Conservation (phyloP, 2,113 vertebrate genomes). For the Mandrillus leucophaeus region DNA sequence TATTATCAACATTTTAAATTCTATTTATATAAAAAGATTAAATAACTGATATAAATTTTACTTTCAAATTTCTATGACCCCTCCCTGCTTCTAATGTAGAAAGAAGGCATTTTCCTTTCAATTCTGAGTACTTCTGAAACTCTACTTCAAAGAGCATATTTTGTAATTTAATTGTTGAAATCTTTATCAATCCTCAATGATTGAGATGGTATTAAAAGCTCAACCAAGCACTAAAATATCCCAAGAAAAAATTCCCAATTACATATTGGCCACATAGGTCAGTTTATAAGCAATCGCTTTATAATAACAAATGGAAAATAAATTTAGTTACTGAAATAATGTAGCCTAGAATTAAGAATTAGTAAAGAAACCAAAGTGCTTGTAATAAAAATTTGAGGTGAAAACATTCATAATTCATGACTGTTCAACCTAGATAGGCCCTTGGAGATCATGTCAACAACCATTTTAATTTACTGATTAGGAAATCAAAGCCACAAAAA, state of each 20-base stretch:
- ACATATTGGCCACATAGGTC: not conserved
- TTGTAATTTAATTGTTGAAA: not conserved
- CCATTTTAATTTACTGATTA: not conserved
- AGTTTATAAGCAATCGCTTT: not conserved
- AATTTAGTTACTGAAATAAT: not conserved
- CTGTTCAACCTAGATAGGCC: not conserved
- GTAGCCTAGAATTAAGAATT: not conserved
- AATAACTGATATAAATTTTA: not conserved
- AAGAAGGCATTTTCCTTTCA: not conserved
- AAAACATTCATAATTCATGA: not conserved
- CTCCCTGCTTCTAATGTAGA: not conserved
- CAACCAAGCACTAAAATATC: not conserved
- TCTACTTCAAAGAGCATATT: not conserved
- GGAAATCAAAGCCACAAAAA: not conserved
- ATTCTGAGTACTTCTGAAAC: not conserved
- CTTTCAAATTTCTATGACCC: not conserved
- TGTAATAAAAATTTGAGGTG: not conserved
- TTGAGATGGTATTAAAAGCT: not conserved
- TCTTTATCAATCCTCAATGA: not conserved
- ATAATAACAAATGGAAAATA: not conserved
- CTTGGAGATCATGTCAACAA: not conserved
- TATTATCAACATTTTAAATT: not conserved
- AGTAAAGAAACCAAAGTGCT: not conserved
- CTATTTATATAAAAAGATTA: not conserved
- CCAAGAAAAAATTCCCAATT: conserved; percentile 39